Percentiles rank a stretch among this genome's conserved stretches.
Evolutionary conservation across 2,113 vertebrate species (phyloP).

Genomic region (Leiothrix lutea): DNA sequence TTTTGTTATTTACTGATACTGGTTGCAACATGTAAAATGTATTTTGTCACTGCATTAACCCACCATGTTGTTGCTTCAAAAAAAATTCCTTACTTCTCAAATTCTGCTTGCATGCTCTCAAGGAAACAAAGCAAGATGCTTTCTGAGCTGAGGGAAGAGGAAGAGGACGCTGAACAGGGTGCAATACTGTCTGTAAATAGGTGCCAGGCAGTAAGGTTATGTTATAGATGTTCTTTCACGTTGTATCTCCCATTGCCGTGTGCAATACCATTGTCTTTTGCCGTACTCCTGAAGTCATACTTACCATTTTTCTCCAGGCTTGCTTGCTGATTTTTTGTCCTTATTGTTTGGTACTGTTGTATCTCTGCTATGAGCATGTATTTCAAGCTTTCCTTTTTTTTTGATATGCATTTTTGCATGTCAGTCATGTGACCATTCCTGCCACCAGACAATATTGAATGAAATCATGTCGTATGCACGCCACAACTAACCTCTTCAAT

Average conservation of each 20-base stretch:
- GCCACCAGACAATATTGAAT: background rate
- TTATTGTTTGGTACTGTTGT: constrained; percentile 12
- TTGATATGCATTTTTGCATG: constrained; percentile 16
- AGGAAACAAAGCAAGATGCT: constrained; percentile 70
- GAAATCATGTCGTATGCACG: background rate
- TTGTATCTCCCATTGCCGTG: background rate
- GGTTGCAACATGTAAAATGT: background rate
- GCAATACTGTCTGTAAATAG: background rate
- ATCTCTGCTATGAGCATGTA: constrained; percentile 27
- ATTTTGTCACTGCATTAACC: background rate
- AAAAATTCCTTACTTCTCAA: constrained; percentile 26
- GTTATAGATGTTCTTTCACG: background rate
- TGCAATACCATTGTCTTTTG: background rate
- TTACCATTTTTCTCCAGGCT: background rate
- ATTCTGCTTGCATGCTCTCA: constrained; percentile 62
- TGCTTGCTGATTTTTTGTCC: background rate
- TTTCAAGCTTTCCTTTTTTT: constrained; percentile 13
- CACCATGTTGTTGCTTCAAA: background rate
- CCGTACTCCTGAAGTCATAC: background rate
- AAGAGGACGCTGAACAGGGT: constrained; percentile 22
- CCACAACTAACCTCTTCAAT: background rate
- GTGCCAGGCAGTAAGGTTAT: background rate
- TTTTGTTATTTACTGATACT: background rate
- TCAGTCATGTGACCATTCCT: background rate
- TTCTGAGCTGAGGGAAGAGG: constrained; percentile 52